phyloP scores from a whole-genome alignment of 2,797 vertebrate species.

The Ptychadena robeensis region DNA sequence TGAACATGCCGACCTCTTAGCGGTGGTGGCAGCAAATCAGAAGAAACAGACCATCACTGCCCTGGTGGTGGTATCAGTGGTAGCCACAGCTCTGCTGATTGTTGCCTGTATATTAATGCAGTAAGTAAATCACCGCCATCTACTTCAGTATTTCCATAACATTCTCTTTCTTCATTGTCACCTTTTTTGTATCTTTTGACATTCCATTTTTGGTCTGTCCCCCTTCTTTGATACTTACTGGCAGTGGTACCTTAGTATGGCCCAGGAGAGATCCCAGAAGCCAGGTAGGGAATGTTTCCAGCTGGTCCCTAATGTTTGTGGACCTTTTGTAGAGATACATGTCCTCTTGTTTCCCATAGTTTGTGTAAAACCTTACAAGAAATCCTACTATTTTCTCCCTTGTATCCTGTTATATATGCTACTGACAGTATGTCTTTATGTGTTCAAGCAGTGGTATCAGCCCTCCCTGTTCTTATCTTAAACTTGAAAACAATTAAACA shows the following conservation, averaged over 20 bases:
- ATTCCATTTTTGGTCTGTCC: too few relatives aligned
- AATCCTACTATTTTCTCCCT: too few relatives aligned
- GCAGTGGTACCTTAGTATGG: too few relatives aligned
- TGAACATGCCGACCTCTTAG: constrained; percentile 92
- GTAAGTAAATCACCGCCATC: constrained; percentile 75
- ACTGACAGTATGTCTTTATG: too few relatives aligned
- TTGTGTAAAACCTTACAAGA: too few relatives aligned
- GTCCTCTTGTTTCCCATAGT: too few relatives aligned
- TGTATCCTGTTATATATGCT: too few relatives aligned
- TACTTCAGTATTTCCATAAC: background rate
- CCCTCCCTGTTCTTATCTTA: too few relatives aligned
- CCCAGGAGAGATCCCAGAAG: too few relatives aligned
- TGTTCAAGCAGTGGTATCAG: too few relatives aligned
- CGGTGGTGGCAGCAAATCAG: constrained; percentile 92
- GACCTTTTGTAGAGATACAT: background rate
- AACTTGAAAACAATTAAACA: too few relatives aligned
- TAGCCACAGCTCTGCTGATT: constrained; percentile 83
- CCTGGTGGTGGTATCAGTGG: constrained; percentile 85
- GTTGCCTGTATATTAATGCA: constrained; percentile 87
- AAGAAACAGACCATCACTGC: constrained; percentile 88
- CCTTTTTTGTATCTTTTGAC: background rate
- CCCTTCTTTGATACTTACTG: background rate
- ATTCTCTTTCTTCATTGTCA: background rate
- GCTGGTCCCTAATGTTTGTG: background rate
- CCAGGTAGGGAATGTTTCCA: too few relatives aligned